A percentile compares a stretch with the other conserved stretches of the same genome.
Evolutionary conservation across 2,888 invertebrate genomes (phyloP).

Genomic region (Lutraria lutraria): DNA sequence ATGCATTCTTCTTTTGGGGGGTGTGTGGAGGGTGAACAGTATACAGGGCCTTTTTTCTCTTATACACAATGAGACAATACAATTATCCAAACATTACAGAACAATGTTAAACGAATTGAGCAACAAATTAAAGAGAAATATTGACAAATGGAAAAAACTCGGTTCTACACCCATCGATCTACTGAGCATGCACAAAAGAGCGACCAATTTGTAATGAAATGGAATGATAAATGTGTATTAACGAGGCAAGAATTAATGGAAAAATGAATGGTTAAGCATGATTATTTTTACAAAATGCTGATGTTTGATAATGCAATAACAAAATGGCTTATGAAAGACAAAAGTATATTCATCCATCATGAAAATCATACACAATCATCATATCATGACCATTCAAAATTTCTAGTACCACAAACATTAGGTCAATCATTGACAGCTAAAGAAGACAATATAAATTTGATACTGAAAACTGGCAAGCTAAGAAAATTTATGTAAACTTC

Average conservation of each 20-base stretch:
- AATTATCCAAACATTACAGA: neutral
- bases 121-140: neutral
- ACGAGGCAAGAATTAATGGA: neutral
- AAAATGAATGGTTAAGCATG: neutral
- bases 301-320: neutral
- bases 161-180: neutral
- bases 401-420: too few species aligned
- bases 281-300: neutral
- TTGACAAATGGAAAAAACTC: neutral
- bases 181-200: conserved; percentile 6
- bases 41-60: neutral
- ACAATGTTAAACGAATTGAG: neutral
- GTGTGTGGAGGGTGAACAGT: neutral
- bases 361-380: neutral
- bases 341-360: neutral
- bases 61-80: neutral
- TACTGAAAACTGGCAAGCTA: too few species aligned
- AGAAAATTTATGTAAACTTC: too few species aligned
- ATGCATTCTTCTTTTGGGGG: too few species aligned
- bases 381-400: neutral
- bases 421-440: too few species aligned
- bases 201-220: neutral
- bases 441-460: too few species aligned
- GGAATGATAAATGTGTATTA: conserved; percentile 7
- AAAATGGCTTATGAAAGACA: neutral